A percentile compares a stretch with the other conserved stretches of the same genome.
These are phyloP conservation scores for Phrixothrix hirtus DNA, from an alignment of 2,888 invertebrate species.

Conservation along the genomic window DNA sequence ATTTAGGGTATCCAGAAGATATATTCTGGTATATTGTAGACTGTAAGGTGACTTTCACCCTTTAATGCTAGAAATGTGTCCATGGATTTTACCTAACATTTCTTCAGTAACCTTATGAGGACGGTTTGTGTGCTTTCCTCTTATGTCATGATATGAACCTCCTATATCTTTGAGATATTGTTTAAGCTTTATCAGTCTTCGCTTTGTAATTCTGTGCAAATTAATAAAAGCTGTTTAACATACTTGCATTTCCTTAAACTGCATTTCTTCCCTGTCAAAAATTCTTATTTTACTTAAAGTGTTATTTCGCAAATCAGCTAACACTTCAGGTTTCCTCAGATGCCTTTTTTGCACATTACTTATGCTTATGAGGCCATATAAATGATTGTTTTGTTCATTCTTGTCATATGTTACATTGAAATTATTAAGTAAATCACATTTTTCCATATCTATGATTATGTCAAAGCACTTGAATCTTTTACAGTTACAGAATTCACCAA, in stretches of 20 bases:
- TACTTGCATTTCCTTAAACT: not conserved
- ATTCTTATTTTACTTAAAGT: conserved; percentile 4
- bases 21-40: conserved; percentile 1
- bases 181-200: conserved; percentile 3
- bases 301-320: conserved; percentile 6
- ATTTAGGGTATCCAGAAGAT: not conserved
- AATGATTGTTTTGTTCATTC: conserved; percentile 9
- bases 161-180: not conserved
- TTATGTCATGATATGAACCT: not conserved
- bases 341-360: not conserved
- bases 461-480: conserved; percentile 10
- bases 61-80: conserved; percentile 1
- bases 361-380: conserved; percentile 4
- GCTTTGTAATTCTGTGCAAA: conserved; percentile 4
- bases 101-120: not conserved
- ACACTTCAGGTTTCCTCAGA: conserved; percentile 1
- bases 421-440: not conserved
- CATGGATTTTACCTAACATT: not conserved
- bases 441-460: conserved; percentile 3
- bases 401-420: conserved; percentile 1
- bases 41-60: conserved; percentile 5
- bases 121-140: conserved; percentile 1
- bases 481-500: conserved; percentile 4
- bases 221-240: conserved; percentile 10
- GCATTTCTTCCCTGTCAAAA: not conserved